Evolutionary conservation across 2,797 vertebrate species (phyloP).

Genomic region (Apogon hyalosoma): DNA sequence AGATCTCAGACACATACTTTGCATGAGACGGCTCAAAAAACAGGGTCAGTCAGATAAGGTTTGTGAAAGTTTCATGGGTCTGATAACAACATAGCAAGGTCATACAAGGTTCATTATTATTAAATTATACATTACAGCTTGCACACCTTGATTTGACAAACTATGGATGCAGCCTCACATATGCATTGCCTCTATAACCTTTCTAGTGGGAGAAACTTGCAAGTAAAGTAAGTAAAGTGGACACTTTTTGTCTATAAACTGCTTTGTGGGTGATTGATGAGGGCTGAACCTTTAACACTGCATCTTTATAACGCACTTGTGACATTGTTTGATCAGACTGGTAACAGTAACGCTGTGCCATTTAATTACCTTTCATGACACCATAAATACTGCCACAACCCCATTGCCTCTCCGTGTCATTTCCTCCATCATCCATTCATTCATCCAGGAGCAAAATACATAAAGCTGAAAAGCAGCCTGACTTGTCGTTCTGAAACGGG

Average conservation of each 20-base stretch:
- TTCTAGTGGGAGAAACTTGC: background rate
- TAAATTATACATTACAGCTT: too few species aligned
- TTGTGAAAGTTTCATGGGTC: too few species aligned
- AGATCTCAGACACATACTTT: too few species aligned
- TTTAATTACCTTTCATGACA: constrained; percentile 63
- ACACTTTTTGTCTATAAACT: constrained; percentile 8
- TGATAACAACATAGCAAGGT: too few species aligned
- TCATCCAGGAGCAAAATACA: constrained; percentile 28
- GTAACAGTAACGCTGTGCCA: constrained; percentile 41
- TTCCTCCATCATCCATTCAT: constrained; percentile 27
- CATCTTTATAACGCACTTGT: constrained; percentile 47
- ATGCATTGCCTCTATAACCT: background rate
- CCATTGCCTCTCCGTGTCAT: constrained; percentile 1
- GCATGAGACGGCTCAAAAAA: too few species aligned
- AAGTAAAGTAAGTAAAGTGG: background rate
- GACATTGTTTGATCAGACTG: constrained; percentile 48
- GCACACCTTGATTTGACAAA: too few species aligned
- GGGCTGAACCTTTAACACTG: constrained; percentile 34
- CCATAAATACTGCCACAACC: constrained; percentile 53
- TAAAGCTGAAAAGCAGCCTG: constrained; percentile 30
- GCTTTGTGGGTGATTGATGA: constrained; percentile 37
- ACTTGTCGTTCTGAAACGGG: constrained; percentile 28
- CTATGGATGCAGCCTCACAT: background rate
- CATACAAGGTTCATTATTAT: too few species aligned
- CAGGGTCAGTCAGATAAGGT: too few species aligned